These are phyloP conservation scores for Parascotia fuliginaria DNA, from an alignment of 2,888 invertebrate species.

Conservation along the genomic window DNA sequence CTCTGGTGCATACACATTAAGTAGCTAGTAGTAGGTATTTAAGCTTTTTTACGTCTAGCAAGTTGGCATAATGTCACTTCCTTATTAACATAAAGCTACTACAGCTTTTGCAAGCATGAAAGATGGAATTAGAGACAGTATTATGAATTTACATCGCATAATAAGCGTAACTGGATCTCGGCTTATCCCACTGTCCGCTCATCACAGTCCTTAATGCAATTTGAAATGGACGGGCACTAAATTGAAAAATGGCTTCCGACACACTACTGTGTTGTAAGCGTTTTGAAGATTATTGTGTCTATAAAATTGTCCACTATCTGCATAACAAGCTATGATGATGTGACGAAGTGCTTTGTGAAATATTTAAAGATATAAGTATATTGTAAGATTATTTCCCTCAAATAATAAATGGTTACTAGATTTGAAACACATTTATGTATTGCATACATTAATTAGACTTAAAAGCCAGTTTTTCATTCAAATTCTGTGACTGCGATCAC, in stretches of 20 bases:
- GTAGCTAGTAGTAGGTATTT: not conserved
- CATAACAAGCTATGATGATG: not conserved
- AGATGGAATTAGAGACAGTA: constrained; percentile 18
- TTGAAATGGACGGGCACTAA: constrained; percentile 45
- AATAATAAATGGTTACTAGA: no score
- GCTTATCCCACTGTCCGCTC: constrained; percentile 27
- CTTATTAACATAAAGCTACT: constrained; percentile 25
- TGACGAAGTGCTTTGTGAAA: no score
- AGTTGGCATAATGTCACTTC: constrained; percentile 22
- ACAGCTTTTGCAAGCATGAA: constrained; percentile 27
- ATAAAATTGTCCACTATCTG: constrained; percentile 18
- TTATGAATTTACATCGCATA: constrained; percentile 22
- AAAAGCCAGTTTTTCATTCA: no score
- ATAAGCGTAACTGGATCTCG: constrained; percentile 31
- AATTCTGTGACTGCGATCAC: no score
- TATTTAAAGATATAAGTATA: no score
- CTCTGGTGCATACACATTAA: no score
- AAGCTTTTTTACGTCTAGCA: not conserved
- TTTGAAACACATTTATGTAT: no score
- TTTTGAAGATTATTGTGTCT: constrained; percentile 26
- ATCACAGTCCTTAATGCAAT: constrained; percentile 46
- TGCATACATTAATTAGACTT: no score
- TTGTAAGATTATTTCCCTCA: no score
- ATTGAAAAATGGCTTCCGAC: constrained; percentile 52
- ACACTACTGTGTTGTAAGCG: constrained; percentile 14